Evolutionary conservation across 2,797 vertebrate species (phyloP).

Genomic region (Halcyon smyrnensis): DNA sequence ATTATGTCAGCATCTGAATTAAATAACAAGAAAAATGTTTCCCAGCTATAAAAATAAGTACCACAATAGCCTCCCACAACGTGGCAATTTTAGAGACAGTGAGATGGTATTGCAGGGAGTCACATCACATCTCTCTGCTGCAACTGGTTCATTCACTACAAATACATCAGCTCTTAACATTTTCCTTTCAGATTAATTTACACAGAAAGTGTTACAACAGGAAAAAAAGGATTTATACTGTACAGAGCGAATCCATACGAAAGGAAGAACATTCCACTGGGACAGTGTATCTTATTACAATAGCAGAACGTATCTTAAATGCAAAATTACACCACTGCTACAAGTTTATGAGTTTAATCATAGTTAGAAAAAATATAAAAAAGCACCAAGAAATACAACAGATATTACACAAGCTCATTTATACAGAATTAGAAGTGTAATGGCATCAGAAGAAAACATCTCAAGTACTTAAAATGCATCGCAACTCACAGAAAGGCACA

Average conservation of each 20-base stretch:
- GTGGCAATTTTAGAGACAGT: neutral
- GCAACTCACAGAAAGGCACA: neutral
- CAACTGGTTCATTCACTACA: neutral
- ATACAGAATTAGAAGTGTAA: neutral
- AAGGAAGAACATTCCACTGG: neutral
- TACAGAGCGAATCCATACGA: neutral
- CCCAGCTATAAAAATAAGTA: constrained; percentile 23
- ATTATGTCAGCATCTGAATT: constrained; percentile 58
- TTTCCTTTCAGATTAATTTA: neutral
- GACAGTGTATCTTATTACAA: neutral
- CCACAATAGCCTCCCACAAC: neutral
- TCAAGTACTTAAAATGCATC: neutral
- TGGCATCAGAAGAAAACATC: neutral
- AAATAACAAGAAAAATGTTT: constrained; percentile 59
- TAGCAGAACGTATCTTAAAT: neutral
- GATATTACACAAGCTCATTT: neutral
- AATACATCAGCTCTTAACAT: neutral
- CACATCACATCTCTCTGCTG: neutral
- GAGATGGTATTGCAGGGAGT: neutral
- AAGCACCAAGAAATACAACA: neutral
- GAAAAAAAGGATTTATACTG: neutral
- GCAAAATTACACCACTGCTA: neutral
- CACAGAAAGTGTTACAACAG: neutral
- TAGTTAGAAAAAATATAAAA: neutral
- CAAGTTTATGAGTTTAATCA: neutral